phyloP scores from a whole-genome alignment of 2,797 vertebrate genomes.

The Leptodactylus fallax region DNA sequence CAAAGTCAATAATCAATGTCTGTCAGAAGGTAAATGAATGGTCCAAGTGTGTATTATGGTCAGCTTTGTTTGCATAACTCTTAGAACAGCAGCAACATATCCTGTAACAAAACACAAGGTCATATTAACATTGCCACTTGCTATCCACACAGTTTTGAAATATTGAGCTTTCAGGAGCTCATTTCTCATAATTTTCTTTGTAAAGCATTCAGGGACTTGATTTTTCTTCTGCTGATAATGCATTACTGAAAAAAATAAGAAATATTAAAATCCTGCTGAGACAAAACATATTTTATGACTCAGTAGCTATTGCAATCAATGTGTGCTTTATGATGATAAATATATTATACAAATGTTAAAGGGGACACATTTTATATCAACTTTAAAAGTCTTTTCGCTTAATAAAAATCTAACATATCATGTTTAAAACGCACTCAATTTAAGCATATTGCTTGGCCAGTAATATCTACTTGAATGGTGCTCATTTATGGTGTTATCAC shows the following conservation, averaged over 20 bases:
- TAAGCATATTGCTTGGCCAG: not conserved
- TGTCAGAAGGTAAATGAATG: conserved; percentile 68
- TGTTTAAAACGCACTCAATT: not conserved
- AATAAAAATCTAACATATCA: not conserved
- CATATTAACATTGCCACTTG: conserved; percentile 62
- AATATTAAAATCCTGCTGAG: conserved; percentile 55
- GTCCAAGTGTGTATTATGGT: conserved; percentile 62
- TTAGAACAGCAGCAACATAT: conserved; percentile 48
- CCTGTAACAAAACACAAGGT: conserved; percentile 63
- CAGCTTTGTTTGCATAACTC: conserved; percentile 55
- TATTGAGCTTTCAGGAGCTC: conserved; percentile 33
- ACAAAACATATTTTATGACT: conserved; percentile 21
- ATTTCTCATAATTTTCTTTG: conserved; percentile 61
- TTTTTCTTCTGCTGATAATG: conserved; percentile 26
- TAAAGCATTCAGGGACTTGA: conserved; percentile 4
- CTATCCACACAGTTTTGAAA: conserved; percentile 54
- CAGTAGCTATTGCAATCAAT: conserved; percentile 43
- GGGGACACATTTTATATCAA: not conserved
- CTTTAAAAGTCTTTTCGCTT: not conserved
- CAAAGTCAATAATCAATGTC: conserved; percentile 69
- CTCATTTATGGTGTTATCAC: not conserved
- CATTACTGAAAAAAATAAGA: conserved; percentile 54
- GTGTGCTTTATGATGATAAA: conserved; percentile 48
- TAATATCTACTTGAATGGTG: not conserved
- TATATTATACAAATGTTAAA: conserved; percentile 16